Evolutionary conservation across 2,797 vertebrate species (phyloP).

Genomic region (Astyanax mexicanus): DNA sequence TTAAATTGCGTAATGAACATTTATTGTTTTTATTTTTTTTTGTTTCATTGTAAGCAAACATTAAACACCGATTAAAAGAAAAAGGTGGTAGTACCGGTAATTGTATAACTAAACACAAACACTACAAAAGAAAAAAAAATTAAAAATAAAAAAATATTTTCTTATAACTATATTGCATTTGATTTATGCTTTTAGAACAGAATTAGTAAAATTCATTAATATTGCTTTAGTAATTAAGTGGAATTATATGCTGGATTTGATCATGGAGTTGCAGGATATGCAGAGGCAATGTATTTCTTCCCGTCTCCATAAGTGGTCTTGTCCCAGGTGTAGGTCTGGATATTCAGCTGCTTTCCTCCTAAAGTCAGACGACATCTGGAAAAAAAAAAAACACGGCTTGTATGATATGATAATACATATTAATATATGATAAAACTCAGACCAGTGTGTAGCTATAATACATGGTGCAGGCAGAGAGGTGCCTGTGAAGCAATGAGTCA

Average conservation of each 20-base stretch:
- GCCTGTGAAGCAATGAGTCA: no score
- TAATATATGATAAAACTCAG: not conserved
- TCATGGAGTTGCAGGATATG: conserved; percentile 79
- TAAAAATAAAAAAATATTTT: not conserved
- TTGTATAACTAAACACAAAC: no score
- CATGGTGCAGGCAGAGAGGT: not conserved
- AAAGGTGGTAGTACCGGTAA: not conserved
- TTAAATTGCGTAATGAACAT: no score
- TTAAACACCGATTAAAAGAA: not conserved
- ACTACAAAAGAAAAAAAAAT: no score
- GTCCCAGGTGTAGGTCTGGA: conserved; percentile 93
- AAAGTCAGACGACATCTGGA: conserved; percentile 88
- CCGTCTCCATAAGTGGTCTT: conserved; percentile 84
- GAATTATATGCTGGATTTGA: not conserved
- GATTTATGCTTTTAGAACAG: not conserved
- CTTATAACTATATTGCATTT: not conserved
- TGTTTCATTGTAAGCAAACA: not conserved
- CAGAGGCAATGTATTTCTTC: conserved; percentile 88
- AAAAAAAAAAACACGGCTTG: not conserved
- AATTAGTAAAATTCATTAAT: not conserved
- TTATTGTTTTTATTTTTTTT: no score
- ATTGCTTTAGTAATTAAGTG: not conserved
- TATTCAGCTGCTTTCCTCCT: conserved; percentile 79
- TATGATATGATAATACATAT: not conserved
- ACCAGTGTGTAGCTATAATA: not conserved